Conservation (phyloP, 2,113 vertebrate species). For the Callaeas wilsoni region DNA sequence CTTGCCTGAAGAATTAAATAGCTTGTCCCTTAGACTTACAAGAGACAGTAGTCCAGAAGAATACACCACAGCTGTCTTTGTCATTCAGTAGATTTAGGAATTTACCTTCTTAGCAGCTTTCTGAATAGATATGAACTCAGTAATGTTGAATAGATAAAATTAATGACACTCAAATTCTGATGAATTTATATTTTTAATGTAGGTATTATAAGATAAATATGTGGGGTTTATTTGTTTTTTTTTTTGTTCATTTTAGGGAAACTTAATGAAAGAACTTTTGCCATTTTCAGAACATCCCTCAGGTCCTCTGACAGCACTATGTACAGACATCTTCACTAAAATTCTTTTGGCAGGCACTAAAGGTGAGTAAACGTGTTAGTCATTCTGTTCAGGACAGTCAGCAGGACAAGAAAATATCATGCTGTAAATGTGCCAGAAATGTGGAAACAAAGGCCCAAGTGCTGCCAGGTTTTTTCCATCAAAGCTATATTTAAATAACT, state of each 20-base stretch:
- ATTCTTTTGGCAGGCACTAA: slow-evolving; percentile 63
- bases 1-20: not conserved
- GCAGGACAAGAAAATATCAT: not conserved
- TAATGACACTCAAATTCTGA: not conserved
- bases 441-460: not conserved
- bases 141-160: not conserved
- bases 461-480: not conserved
- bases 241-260: slow-evolving; percentile 57
- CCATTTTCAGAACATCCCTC: slow-evolving; percentile 67
- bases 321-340: slow-evolving; percentile 42
- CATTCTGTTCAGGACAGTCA: not conserved
- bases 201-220: not conserved
- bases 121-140: not conserved
- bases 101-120: not conserved
- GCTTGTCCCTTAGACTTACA: not conserved
- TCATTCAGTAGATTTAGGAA: not conserved
- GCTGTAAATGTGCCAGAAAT: not conserved
- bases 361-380: slow-evolving; percentile 42
- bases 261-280: slow-evolving; percentile 60
- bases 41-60: not conserved
- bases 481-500: not conserved
- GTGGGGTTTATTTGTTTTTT: not conserved
- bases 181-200: not conserved
- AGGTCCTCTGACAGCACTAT: slow-evolving; percentile 65
- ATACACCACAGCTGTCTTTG: not conserved